phyloP scores from a whole-genome alignment of 2,113 vertebrate species.

The Columbina picui region DNA sequence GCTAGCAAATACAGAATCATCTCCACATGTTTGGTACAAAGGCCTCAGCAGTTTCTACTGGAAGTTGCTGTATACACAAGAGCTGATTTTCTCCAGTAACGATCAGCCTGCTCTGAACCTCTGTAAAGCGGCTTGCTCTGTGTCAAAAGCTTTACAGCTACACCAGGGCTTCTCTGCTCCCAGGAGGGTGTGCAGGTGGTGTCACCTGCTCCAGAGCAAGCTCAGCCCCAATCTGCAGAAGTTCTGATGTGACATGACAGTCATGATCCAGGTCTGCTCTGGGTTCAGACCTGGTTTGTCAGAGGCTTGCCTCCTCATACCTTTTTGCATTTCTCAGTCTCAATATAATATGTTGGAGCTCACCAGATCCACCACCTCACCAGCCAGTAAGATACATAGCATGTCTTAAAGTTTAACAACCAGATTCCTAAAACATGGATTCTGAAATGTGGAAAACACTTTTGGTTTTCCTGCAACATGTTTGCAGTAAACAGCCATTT shows the following conservation, averaged over 20 bases:
- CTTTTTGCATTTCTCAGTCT: not conserved
- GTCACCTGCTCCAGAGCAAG: not conserved
- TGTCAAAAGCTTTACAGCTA: not conserved
- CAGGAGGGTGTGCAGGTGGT: not conserved
- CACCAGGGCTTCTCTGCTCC: not conserved
- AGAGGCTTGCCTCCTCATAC: not conserved
- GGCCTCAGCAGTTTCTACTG: not conserved
- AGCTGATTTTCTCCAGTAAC: not conserved
- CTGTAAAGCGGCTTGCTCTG: not conserved
- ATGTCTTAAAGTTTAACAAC: not conserved
- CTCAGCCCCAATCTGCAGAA: not conserved
- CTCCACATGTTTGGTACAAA: not conserved
- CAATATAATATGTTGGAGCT: not conserved
- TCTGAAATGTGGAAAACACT: not conserved
- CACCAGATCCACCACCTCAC: not conserved
- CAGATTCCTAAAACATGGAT: not conserved
- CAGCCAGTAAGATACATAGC: accelerated
- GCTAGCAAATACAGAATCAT: not conserved
- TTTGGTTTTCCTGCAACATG: not conserved
- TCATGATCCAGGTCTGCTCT: not conserved
- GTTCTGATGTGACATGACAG: not conserved
- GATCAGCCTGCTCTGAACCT: not conserved
- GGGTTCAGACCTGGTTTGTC: not conserved
- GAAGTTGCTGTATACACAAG: not conserved
- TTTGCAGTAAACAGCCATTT: not conserved